Conservation (phyloP, 2,888 invertebrate genomes). For the Laspeyria flexula region DNA sequence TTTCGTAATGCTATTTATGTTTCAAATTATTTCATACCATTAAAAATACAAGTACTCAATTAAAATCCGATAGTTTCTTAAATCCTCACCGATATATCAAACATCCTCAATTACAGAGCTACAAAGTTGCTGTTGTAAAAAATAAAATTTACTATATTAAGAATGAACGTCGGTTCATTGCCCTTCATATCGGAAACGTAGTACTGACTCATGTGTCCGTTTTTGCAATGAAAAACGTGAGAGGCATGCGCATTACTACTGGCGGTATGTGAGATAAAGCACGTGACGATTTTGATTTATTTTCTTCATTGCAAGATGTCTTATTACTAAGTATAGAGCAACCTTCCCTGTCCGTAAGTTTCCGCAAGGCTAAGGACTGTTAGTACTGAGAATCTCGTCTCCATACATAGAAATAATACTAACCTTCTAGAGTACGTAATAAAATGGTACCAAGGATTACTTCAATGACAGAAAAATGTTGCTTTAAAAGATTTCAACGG, state of each 20-base stretch:
- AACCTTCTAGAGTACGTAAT: too few relatives aligned
- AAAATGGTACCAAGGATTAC: too few relatives aligned
- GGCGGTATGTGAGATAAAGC: background rate
- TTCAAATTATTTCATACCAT: too few relatives aligned
- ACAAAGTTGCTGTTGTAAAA: too few relatives aligned
- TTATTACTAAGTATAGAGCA: background rate
- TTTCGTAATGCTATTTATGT: too few relatives aligned
- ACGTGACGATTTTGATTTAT: conserved; percentile 1
- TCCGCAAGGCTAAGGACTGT: background rate
- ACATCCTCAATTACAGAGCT: too few relatives aligned
- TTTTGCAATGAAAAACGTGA: background rate
- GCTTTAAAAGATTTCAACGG: too few relatives aligned
- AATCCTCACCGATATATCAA: too few relatives aligned
- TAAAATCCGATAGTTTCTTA: too few relatives aligned
- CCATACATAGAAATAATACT: too few relatives aligned
- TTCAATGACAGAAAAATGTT: too few relatives aligned
- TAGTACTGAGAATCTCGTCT: background rate
- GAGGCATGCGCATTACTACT: background rate
- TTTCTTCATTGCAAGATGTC: conserved; percentile 1
- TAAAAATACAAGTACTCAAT: too few relatives aligned
- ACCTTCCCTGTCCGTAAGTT: background rate
- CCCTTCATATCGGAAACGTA: conserved; percentile 4
- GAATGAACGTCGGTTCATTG: conserved; percentile 1
- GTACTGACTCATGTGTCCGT: conserved; percentile 1
- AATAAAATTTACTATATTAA: background rate